phyloP scores from a whole-genome alignment of 2,888 invertebrate genomes.

The Coronaproctus castanopsis region DNA sequence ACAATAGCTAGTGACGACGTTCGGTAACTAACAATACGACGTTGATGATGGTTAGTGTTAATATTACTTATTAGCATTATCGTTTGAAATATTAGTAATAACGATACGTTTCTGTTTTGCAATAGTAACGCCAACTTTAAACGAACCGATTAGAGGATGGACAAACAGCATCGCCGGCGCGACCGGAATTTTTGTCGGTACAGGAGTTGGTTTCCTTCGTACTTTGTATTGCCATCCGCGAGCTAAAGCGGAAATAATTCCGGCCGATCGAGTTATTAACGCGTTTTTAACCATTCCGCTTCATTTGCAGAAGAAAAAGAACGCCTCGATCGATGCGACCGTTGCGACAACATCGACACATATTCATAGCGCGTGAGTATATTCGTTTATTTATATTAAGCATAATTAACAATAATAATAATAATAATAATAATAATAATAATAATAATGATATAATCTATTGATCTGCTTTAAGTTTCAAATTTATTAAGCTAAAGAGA shows the following conservation, averaged over 20 bases:
- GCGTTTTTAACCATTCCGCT: constrained; percentile 6
- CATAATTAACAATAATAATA: not conserved
- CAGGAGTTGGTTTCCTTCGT: constrained; percentile 3
- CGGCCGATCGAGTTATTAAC: constrained; percentile 6
- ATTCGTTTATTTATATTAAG: not conserved
- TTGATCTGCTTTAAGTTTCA: no score
- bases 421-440: not conserved
- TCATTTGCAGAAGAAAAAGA: constrained; percentile 6
- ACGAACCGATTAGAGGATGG: constrained; percentile 5
- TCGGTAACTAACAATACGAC: no score
- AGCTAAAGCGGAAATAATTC: constrained; percentile 7
- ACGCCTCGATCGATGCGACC: no score
- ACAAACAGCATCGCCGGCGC: constrained; percentile 6
- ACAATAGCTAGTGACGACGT: no score
- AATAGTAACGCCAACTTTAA: constrained; percentile 4
- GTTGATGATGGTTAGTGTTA: no score
- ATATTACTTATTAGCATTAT: no score
- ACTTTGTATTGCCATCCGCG: constrained; percentile 4
- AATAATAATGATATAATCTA: not conserved
- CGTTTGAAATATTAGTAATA: no score
- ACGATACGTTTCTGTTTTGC: not conserved
- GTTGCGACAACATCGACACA: not conserved
- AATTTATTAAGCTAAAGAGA: no score
- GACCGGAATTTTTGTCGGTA: constrained; percentile 7
- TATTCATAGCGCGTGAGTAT: not conserved